Evolutionary conservation across 1,140 invertebrate genomes (phyloP), one percentile per base, ranked within the genome.

Genomic region (Drosophila bocqueti): DNA sequence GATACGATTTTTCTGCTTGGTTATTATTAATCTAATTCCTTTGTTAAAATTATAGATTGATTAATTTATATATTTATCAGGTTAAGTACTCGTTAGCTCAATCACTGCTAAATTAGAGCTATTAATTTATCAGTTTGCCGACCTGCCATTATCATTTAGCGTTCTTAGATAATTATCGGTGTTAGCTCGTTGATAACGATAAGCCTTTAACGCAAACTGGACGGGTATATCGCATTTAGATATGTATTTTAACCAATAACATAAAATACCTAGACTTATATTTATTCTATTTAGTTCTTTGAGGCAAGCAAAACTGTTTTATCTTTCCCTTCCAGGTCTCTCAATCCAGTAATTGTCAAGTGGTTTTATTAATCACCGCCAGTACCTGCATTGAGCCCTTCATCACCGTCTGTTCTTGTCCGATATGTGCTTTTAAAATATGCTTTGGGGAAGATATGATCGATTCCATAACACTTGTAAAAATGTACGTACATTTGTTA

Each of bases 61-160:
- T 55, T 3, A 55, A 0, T 3, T 24, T 10, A 2, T 24, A 55
- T 24, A 55, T 55, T 13, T 36, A 36, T 36, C 15, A 55, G 52
- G 15, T 38, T 36, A 36, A 3, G 11, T 21, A 2, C 13, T 9
- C 13, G 8, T 55, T 15, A 38, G n/a, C 18, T 54, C 50, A 54
- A 36, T 15, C 18, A 38, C 15, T 38, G 13, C 13, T 26, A 57
- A 57, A 57, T 57, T 34, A 24, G 34, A 38, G 18, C 6, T 21
- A 21, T 24, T 38, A 24, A 57, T 57, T 24, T n/a, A 58, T 58
- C 55, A 58, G 21, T 26, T 58, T 40, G 10, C 40, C 18, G 55
- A 58, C 34, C 10, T 26, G 0, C 15, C 6, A 57, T 40, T 38
- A 24, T 40, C 9, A 58, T 2, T 7, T n/a, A 3, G 2, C 4